Evolutionary conservation across 2,113 vertebrate genomes (phyloP), one percentile per base, ranked within the genome.

Genomic region (Antigone vipio): DNA sequence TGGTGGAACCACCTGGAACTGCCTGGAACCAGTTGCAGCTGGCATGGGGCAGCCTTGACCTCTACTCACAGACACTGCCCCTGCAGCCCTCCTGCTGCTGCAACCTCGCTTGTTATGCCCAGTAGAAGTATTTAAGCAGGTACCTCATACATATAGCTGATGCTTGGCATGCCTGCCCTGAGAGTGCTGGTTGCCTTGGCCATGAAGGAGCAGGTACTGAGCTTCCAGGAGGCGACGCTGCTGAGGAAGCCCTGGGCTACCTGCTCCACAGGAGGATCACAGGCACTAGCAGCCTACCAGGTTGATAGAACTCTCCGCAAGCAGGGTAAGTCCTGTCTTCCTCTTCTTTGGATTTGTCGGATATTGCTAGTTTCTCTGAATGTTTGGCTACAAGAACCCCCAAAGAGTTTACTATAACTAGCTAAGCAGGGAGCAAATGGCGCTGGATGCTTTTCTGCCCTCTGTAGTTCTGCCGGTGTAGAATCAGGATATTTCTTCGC

Each of bases 1-100:
- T 53, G 27, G 10, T 5, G 50, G 50, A 17, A 49, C 5, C 1
- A 1, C 15, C 9, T 27, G 18, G 35, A 35, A 38, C 10, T 3
- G 1, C 15, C 9, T 27, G 18, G 35, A 35, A 38, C 10, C 4
- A 1, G 35, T 1, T 0, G 6, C 2, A 9, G 3, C 22, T 4
- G 8, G 13, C 9, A 3, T 1, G 0, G 11, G 27, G n/a, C 42
- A 18, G n/a, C 52, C 24, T 11, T 4, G 0, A 29, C 32, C 11
- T 18, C 24, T 17, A 34, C 38, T 88, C 44, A 21, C 50, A 35
- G 44, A 16, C 27, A 7, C 34, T 0, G 1, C 11, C 10, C 23
- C 24, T 30, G 34, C n/a, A 63, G 30, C 17, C 8, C 7, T 19
- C 6, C 44, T 34, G 26, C 66, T 60, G 17, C 52, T 26, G 9